A percentile compares a stretch with the other conserved stretches of the same genome.
These are phyloP conservation scores for Eptesicus fuscus DNA, from an alignment of 2,113 vertebrate species.

Conservation along the genomic window DNA sequence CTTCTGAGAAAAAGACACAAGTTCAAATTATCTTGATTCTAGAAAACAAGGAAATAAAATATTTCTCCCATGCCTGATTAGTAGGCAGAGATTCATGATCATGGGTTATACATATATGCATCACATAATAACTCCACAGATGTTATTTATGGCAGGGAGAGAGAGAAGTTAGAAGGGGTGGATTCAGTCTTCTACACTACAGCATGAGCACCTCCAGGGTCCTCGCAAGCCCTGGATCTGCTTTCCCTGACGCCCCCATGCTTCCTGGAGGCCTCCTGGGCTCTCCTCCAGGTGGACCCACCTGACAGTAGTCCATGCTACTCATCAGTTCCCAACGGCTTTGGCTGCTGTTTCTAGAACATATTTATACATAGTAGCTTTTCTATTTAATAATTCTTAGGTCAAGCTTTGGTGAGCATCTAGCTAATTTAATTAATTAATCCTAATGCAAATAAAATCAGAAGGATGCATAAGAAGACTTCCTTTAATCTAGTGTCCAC, in stretches of 20 bases:
- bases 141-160: background rate
- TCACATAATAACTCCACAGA: background rate
- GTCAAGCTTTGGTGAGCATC: background rate
- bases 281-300: background rate
- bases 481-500: background rate
- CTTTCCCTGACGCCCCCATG: background rate
- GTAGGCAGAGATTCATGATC: background rate
- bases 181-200: background rate
- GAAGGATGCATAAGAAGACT: background rate
- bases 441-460: background rate
- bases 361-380: background rate
- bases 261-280: background rate
- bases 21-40: background rate
- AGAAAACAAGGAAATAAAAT: background rate
- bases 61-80: background rate
- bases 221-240: background rate
- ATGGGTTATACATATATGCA: background rate
- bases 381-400: background rate
- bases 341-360: background rate
- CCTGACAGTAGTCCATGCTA: background rate
- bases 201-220: accelerated
- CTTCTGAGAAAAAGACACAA: background rate
- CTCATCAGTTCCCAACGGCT: background rate
- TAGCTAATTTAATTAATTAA: background rate
- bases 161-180: background rate